These are phyloP conservation scores for Drosophila pseudotalamancana DNA, from an alignment of 2,888 invertebrate genomes.

Conservation along the genomic window DNA sequence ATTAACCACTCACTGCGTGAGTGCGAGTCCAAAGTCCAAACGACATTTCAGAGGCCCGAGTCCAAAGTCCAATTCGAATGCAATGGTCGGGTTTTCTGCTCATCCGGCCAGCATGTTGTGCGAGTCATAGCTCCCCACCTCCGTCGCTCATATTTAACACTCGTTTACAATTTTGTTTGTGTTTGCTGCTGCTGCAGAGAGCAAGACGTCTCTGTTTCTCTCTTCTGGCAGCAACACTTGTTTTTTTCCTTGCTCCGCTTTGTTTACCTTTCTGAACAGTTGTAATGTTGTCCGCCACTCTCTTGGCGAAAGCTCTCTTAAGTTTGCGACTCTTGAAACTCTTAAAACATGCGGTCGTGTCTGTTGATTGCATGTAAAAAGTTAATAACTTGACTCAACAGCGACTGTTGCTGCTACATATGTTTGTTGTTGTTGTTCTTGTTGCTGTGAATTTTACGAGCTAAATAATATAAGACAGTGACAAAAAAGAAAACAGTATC, in stretches of 20 bases:
- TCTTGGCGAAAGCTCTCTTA: conserved; percentile 43
- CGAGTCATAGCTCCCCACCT: conserved; percentile 57
- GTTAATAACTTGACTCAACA: conserved; percentile 36
- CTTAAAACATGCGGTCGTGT: conserved; percentile 45
- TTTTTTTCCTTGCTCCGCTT: conserved; percentile 39
- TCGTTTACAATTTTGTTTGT: conserved; percentile 50
- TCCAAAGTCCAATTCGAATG: conserved; percentile 69
- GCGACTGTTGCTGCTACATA: conserved; percentile 29
- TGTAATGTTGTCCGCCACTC: conserved; percentile 30
- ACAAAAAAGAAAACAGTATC: conserved; percentile 19
- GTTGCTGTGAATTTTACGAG: conserved; percentile 44
- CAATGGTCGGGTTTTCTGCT: conserved; percentile 75
- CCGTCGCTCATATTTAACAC: conserved; percentile 16
- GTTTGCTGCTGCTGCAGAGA: conserved; percentile 44
- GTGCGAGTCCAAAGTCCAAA: conserved; percentile 75
- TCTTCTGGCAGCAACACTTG: conserved; percentile 32
- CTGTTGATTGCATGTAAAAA: conserved; percentile 56
- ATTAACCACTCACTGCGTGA: conserved; percentile 66
- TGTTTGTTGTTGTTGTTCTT: conserved; percentile 28
- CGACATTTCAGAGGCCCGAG: conserved; percentile 64
- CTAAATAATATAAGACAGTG: conserved; percentile 34
- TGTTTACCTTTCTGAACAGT: conserved; percentile 66
- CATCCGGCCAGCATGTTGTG: conserved; percentile 52
- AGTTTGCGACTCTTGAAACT: conserved; percentile 48
- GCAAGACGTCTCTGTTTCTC: conserved; percentile 27